These are phyloP conservation scores for Macrosiphum euphorbiae DNA, from an alignment of 2,888 invertebrate species.

Conservation along the genomic window DNA sequence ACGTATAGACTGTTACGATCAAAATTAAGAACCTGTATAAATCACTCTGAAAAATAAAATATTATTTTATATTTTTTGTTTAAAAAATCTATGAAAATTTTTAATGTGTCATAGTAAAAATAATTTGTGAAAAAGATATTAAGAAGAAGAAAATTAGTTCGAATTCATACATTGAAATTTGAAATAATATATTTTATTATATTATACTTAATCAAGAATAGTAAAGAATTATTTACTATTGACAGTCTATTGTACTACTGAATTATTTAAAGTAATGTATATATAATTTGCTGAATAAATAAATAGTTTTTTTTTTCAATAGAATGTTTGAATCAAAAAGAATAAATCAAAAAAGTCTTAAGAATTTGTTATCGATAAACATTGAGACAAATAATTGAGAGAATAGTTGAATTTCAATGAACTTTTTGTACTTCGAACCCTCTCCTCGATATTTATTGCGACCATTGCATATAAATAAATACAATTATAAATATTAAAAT, in stretches of 20 bases:
- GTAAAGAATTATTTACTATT: background rate
- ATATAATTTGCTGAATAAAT: background rate
- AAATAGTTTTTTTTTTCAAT: background rate
- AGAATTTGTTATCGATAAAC: background rate
- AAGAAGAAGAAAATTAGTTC: background rate
- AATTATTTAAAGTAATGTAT: background rate
- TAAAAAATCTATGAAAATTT: background rate
- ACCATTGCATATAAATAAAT: background rate
- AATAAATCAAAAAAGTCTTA: no score
- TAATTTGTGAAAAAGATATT: background rate
- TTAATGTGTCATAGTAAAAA: background rate
- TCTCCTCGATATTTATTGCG: background rate
- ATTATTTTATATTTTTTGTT: background rate
- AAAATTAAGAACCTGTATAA: background rate
- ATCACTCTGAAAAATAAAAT: background rate
- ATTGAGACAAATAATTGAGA: background rate
- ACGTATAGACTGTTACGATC: background rate
- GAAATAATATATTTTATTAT: background rate
- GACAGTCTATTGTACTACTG: background rate
- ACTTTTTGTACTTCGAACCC: background rate
- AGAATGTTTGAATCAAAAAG: background rate
- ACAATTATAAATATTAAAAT: background rate
- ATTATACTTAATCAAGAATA: background rate
- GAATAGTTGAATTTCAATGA: background rate
- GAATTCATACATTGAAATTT: background rate